These are phyloP conservation scores for Ptyas mucosa DNA, from an alignment of 2,113 vertebrate species.

Conservation along the genomic window DNA sequence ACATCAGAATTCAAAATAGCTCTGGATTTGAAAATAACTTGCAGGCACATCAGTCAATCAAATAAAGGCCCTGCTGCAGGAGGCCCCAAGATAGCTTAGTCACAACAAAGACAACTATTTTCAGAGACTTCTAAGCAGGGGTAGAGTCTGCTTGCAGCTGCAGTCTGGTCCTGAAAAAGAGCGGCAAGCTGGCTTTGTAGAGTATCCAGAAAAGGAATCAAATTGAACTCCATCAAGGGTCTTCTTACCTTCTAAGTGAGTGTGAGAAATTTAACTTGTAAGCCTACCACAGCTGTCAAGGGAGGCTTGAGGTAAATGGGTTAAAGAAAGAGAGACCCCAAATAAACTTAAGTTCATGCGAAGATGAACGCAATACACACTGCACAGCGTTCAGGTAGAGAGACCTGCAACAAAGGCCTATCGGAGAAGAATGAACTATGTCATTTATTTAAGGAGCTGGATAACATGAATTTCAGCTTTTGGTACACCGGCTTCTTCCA, in stretches of 20 bases:
- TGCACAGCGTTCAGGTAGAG: neutral
- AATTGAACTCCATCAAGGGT: constrained; percentile 26
- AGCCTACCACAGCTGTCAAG: constrained; percentile 30
- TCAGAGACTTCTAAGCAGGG: constrained; percentile 53
- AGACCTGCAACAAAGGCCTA: neutral
- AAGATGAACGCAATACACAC: neutral
- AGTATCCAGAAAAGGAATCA: neutral
- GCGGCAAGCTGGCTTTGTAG: constrained; percentile 37
- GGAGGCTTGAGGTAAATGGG: neutral
- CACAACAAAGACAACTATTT: constrained; percentile 71
- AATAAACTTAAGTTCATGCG: constrained; percentile 25
- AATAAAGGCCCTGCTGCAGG: constrained; percentile 55
- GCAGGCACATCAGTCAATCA: constrained; percentile 67
- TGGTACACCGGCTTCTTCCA: neutral
- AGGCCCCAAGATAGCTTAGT: constrained; percentile 62
- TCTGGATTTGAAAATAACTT: constrained; percentile 67
- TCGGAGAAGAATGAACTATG: neutral
- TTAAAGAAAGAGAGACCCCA: constrained; percentile 19
- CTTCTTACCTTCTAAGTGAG: constrained; percentile 31
- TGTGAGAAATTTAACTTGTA: constrained; percentile 23
- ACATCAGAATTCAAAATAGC: constrained; percentile 65
- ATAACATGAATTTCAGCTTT: neutral
- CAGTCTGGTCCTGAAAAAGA: constrained; percentile 42
- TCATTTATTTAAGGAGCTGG: neutral
- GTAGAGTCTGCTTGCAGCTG: constrained; percentile 56